These are phyloP conservation scores for Pogonocherus hispidulus DNA, from an alignment of 2,888 invertebrate species.

Conservation along the genomic window DNA sequence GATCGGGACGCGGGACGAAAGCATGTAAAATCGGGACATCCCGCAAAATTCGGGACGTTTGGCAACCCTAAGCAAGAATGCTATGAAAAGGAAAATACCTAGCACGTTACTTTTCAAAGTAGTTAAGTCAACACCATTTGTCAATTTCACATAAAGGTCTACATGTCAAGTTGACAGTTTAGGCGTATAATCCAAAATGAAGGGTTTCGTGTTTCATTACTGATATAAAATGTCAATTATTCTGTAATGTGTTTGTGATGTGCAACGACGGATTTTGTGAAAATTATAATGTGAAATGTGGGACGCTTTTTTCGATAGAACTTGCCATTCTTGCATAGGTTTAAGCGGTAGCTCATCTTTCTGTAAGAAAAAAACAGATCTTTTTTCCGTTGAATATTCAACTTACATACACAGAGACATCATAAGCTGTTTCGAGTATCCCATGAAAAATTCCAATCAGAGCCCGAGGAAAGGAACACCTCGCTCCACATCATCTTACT, in stretches of 20 bases:
- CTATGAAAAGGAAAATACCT: no score
- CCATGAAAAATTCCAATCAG: slow-evolving; percentile 41
- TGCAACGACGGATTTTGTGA: background rate
- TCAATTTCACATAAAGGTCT: no score
- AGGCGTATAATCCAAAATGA: background rate
- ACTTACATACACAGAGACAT: slow-evolving; percentile 51
- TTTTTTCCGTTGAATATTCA: slow-evolving; percentile 51
- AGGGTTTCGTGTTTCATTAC: background rate
- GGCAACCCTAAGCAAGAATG: no score
- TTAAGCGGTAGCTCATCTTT: slow-evolving; percentile 26
- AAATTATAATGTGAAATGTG: slow-evolving; percentile 44
- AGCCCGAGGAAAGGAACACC: slow-evolving; percentile 39
- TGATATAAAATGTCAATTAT: background rate
- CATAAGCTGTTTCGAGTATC: slow-evolving; percentile 47
- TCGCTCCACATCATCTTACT: slow-evolving; percentile 10
- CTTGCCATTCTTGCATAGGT: slow-evolving; percentile 44
- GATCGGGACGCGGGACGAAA: no score
- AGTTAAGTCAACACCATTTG: no score
- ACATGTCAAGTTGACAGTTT: no score
- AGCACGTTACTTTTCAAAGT: no score
- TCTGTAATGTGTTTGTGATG: no score
- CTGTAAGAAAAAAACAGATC: slow-evolving; percentile 44
- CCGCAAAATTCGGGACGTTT: no score
- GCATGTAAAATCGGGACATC: no score
- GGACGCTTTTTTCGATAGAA: slow-evolving; percentile 48